Percentiles rank a stretch among this genome's conserved stretches.
Conservation (phyloP, 2,113 vertebrate species). For the Hippocampus guttulatus region DNA sequence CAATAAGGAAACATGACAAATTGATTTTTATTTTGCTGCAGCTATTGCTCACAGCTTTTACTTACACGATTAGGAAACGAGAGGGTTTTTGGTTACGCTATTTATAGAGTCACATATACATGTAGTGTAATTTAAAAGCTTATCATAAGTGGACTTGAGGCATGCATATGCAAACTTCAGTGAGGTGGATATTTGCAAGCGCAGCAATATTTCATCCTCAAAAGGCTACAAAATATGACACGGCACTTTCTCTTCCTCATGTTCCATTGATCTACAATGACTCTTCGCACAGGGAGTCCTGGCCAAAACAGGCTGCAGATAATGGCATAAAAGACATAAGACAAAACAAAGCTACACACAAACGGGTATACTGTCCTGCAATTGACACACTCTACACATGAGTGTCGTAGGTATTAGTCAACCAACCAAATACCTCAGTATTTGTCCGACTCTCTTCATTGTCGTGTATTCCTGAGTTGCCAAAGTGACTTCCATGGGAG, state of each 20-base stretch:
- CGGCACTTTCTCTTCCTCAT: conserved; percentile 19
- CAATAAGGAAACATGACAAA: conserved; percentile 3
- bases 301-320: too few relatives aligned
- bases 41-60: conserved; percentile 1
- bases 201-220: conserved; percentile 16
- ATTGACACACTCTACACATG: too few relatives aligned
- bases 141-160: conserved; percentile 17
- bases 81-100: conserved; percentile 7
- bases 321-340: too few relatives aligned
- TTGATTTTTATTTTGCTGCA: conserved; percentile 22
- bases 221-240: conserved; percentile 24
- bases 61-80: conserved; percentile 5
- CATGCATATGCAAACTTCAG: conserved; percentile 21
- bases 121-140: neutral
- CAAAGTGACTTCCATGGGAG: too few relatives aligned
- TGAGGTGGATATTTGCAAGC: conserved; percentile 26
- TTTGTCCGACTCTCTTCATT: too few relatives aligned
- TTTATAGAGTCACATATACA: conserved; percentile 6
- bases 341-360: too few relatives aligned
- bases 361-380: too few relatives aligned
- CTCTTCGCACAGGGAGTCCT: too few relatives aligned
- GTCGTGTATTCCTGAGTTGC: too few relatives aligned
- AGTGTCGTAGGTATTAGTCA: too few relatives aligned
- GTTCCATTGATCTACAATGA: neutral
- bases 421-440: too few relatives aligned